phyloP scores from a whole-genome alignment of 2,113 vertebrate species.

The Laticauda colubrina region DNA sequence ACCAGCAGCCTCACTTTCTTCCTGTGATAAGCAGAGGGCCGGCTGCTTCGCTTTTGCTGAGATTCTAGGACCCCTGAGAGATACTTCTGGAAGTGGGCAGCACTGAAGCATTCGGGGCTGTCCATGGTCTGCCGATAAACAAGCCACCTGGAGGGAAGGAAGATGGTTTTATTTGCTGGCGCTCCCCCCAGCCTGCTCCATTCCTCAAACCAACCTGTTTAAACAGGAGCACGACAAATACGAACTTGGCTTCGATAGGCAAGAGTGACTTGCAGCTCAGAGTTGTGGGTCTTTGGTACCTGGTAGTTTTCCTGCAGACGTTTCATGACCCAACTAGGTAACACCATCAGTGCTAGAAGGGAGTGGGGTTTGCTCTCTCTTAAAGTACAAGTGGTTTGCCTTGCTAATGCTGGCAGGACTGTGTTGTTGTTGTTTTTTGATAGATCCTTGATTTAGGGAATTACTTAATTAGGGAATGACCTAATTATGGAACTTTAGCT shows the following conservation, averaged over 20 bases:
- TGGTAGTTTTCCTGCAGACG: background rate
- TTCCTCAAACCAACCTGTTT: background rate
- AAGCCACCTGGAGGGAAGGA: conserved; percentile 76
- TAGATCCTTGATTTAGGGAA: too few species aligned
- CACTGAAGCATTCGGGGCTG: conserved; percentile 80
- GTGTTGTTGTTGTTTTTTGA: too few species aligned
- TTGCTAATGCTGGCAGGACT: too few species aligned
- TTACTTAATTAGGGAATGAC: too few species aligned
- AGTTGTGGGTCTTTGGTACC: too few species aligned
- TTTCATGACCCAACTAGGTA: background rate
- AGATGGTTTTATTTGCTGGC: background rate
- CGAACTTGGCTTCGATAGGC: background rate
- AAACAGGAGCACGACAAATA: too few species aligned
- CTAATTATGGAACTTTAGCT: too few species aligned
- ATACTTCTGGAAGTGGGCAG: conserved; percentile 84
- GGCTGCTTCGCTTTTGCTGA: conserved; percentile 64
- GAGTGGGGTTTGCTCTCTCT: too few species aligned
- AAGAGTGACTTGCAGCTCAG: background rate
- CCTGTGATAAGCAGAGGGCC: conserved; percentile 41
- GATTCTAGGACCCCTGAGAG: conserved; percentile 79
- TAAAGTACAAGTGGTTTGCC: too few species aligned
- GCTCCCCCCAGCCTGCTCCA: background rate
- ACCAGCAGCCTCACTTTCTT: conserved; percentile 80
- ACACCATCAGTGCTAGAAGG: too few species aligned
- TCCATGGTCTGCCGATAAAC: conserved; percentile 82